phyloP scores from a whole-genome alignment of 2,113 vertebrate species.

The Ranitomeya imitator region DNA sequence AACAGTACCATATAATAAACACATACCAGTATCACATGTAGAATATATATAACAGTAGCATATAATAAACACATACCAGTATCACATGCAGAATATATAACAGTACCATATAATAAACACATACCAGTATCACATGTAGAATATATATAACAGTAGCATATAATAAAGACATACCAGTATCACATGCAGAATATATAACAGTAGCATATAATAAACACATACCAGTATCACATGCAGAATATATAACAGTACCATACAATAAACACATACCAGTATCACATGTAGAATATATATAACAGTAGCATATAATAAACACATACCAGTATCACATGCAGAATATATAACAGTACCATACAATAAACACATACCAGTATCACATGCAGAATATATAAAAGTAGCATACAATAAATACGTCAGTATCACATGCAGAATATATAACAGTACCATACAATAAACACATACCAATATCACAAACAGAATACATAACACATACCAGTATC shows the following conservation, averaged over 20 bases:
- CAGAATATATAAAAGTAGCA: too few species aligned
- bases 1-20: neutral
- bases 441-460: neutral
- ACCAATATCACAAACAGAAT: too few species aligned
- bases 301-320: too few species aligned
- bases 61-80: neutral
- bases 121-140: too few species aligned
- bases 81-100: too few species aligned
- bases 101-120: too few species aligned
- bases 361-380: neutral
- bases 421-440: neutral
- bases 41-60: neutral
- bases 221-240: too few species aligned
- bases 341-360: neutral
- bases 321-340: too few species aligned
- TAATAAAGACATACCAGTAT: neutral
- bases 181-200: neutral
- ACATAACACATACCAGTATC: too few species aligned
- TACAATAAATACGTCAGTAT: too few species aligned
- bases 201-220: neutral
- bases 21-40: neutral
- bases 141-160: neutral
- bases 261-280: neutral
- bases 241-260: too few species aligned
- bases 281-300: too few species aligned